A percentile compares a stretch with the other conserved stretches of the same genome.
Conservation (phyloP, 2,888 invertebrate genomes). For the Reticulitermes lucifugus region DNA sequence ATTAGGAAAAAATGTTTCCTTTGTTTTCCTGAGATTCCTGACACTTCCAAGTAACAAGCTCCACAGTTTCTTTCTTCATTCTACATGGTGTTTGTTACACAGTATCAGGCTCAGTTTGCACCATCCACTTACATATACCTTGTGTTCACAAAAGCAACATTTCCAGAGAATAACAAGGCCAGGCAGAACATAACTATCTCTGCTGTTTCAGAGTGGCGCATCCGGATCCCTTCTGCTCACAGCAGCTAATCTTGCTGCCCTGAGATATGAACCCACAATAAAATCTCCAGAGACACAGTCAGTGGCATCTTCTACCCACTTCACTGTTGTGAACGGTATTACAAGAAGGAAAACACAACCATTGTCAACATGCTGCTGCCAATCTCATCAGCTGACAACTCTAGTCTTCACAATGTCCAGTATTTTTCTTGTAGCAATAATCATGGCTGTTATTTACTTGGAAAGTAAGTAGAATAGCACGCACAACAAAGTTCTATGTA, state of each 20-base stretch:
- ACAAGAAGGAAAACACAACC: slow-evolving; percentile 70
- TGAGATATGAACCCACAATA: slow-evolving; percentile 57
- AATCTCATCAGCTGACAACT: slow-evolving; percentile 83
- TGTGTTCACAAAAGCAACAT: too few species aligned
- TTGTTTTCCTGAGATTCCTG: too few species aligned
- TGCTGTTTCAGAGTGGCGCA: slow-evolving; percentile 77
- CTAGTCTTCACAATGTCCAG: slow-evolving; percentile 86
- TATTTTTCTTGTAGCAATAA: slow-evolving; percentile 82
- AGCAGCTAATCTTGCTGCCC: slow-evolving; percentile 75
- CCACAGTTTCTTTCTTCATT: too few species aligned
- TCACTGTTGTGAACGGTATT: slow-evolving; percentile 85
- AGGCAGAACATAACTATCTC: too few species aligned
- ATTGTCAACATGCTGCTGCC: slow-evolving; percentile 76
- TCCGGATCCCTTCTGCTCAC: slow-evolving; percentile 84
- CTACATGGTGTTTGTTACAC: too few species aligned
- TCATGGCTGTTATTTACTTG: slow-evolving; percentile 84
- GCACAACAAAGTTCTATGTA: too few species aligned
- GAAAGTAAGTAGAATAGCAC: slow-evolving; percentile 76
- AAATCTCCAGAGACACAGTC: slow-evolving; percentile 74
- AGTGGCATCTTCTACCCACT: slow-evolving; percentile 87
- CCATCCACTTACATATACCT: too few species aligned
- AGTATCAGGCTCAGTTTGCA: too few species aligned
- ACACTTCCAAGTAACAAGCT: too few species aligned
- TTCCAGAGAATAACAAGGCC: too few species aligned
- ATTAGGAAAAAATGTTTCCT: too few species aligned